Evolutionary conservation across 2,888 invertebrate genomes (phyloP).

Genomic region (Abscondita cerata): DNA sequence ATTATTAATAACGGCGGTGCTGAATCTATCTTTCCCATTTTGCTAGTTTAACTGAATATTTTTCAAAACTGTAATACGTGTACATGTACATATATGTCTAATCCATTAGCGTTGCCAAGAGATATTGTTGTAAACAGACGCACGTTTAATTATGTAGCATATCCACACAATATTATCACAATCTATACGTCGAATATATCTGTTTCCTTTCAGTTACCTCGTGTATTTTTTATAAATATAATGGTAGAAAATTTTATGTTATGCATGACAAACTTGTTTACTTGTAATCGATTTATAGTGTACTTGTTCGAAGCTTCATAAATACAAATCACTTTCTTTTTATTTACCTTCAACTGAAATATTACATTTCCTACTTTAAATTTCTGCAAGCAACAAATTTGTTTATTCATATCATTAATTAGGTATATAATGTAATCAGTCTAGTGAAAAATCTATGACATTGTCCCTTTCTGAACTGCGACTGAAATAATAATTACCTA

Average conservation of each 20-base stretch:
- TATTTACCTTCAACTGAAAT: no score
- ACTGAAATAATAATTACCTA: no score
- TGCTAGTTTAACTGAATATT: neutral
- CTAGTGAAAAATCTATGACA: no score
- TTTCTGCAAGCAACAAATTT: no score
- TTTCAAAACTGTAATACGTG: neutral
- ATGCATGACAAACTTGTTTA: neutral
- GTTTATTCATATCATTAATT: no score
- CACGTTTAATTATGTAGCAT: conserved; percentile 41
- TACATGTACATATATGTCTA: conserved; percentile 4
- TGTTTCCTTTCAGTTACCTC: neutral
- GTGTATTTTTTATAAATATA: neutral
- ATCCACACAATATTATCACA: neutral
- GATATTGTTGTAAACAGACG: conserved; percentile 45
- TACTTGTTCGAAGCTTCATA: no score
- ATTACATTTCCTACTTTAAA: no score
- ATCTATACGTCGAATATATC: conserved; percentile 8
- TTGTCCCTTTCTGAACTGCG: no score
- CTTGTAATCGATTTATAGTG: neutral
- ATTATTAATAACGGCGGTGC: conserved; percentile 12
- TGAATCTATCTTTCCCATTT: conserved; percentile 11
- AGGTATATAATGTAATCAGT: no score
- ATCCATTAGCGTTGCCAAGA: conserved; percentile 41
- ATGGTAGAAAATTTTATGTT: neutral
- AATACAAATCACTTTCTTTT: no score